Percentiles rank a stretch among this genome's conserved stretches.
Conservation (phyloP, 2,888 invertebrate genomes). For the Hipparchia semele region DNA sequence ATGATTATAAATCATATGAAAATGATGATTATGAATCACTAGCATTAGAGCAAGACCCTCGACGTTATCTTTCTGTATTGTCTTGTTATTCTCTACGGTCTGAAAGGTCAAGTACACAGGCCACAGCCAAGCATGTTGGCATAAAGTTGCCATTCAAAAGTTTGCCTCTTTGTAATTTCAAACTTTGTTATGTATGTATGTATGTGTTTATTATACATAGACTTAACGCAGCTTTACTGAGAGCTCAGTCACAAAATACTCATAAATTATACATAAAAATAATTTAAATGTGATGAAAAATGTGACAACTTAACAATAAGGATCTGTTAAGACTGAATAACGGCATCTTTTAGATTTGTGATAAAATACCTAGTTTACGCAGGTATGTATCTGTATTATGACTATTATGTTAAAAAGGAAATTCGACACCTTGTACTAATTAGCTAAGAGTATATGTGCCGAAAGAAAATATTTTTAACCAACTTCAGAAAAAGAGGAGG, state of each 20-base stretch:
- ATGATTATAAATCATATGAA: too few species aligned
- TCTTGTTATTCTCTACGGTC: constrained; percentile 14
- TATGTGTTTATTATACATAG: background rate
- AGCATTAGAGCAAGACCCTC: background rate
- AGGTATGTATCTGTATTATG: too few species aligned
- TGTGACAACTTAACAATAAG: too few species aligned
- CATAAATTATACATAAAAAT: background rate
- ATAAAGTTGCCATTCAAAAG: constrained; percentile 35
- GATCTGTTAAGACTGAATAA: too few species aligned
- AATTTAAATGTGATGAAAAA: background rate
- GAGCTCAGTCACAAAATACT: background rate
- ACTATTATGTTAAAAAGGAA: too few species aligned
- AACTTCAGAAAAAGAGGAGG: too few species aligned
- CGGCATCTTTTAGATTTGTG: too few species aligned
- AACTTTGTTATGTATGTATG: background rate
- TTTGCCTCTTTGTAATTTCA: constrained; percentile 27
- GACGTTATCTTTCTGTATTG: background rate
- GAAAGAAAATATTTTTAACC: too few species aligned
- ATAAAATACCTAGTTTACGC: too few species aligned
- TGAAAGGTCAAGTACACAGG: constrained; percentile 28
- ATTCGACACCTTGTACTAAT: too few species aligned
- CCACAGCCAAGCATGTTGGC: constrained; percentile 22
- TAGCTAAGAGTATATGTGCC: too few species aligned
- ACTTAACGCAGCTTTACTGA: background rate
- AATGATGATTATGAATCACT: too few species aligned